Evolutionary conservation across 2,888 invertebrate species (phyloP), one percentile per base, ranked within the genome.

Genomic region (Amphiduros pacificus): DNA sequence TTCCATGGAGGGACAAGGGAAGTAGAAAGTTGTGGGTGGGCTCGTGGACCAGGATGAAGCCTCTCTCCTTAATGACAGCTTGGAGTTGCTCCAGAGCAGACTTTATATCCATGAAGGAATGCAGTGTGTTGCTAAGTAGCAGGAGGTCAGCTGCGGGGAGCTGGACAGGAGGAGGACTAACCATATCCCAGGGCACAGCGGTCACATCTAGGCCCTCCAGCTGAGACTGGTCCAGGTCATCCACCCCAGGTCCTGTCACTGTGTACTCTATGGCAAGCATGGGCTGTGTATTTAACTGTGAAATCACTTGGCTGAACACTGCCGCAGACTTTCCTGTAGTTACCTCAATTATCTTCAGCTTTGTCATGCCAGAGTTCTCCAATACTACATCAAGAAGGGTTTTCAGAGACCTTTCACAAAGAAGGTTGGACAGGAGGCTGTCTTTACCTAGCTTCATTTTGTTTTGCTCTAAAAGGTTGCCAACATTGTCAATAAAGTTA

Each of bases 321-420:
- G 63, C 61, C 26, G 62, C 36, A 1, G 49, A 41, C n/a, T n/a
- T n/a, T 1, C 17, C 41, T 0, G 62, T 63, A 41, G 53, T 63
- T 1, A 61, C 31, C 31, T 62, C 55, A 2, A 57, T 41, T 20
- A 89, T 85, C 82, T 91, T 91, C 22, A 94, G 81, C 76, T 90
- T 91, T 2, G 89, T 80, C 24, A 50, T 28, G 11, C 85, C 84
- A 22, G 87, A 86, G 80, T 94, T 95, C 84, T 95, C 94, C 36
- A 90, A 82, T 26, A 90, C 89, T 11, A 91, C 82, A 79, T 94
- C 93, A 58, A 92, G 77, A 61, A 77, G 75, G 2, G 81, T 74
- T 62, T 82, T 77, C 22, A 84, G 65, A 17, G 73, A 64, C 5
- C 68, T 36, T 58, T 73, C 71, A 11, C 57, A 50, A 2, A 67